Evolutionary conservation across 2,113 vertebrate genomes (phyloP), one percentile per base, ranked within the genome.

Genomic region (Delphinapterus leucas): DNA sequence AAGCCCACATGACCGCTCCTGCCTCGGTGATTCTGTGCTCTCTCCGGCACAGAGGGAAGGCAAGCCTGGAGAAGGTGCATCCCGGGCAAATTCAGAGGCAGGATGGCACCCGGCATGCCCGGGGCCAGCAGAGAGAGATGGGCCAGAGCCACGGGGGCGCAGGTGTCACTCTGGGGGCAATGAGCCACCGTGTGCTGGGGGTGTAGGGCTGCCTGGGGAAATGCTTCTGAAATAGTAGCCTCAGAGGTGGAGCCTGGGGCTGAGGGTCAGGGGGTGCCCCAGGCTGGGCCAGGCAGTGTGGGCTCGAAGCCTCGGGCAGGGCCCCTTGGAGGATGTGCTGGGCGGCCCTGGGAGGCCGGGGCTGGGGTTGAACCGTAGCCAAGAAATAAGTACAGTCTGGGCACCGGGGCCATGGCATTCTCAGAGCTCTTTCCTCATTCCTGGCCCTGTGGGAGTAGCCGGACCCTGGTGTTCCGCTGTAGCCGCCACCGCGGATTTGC

Each of bases 401-500:
- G 77, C 98, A 97, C 98, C 41, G 13, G 96, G 90, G 96, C 95
- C 85, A 44, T 67, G 98, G 98, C 98, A 20, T 81, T 77, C 97
- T 0, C 96, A 49, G 44, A 18, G 96, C 97, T 96, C 97, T 95
- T 99, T 99, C 99, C 98, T 99, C 99, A 99, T 99, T 99, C 99
- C 96, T 98, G 95, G 97, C 71, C 96, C 97, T 97, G 93, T 97
- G 98, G 98, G 98, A 98, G 98, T 98, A 97, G 96, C 96, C 97
- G 74, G 97, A 97, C 98, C 98, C 98, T 94, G 74, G 97, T 53
- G 94, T 93, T 88, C 97, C 79, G n/a, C 84, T 60, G 97, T 93
- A 68, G 97, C 96, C 96, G 93, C 98, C 98, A 94, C 95, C 63
- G 28, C 38, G 58, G 0, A 95, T 96, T 97, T 98, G 90, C 96